Percentiles rank a stretch among this genome's conserved stretches.
Evolutionary conservation across 1,140 invertebrate genomes (phyloP).

Genomic region (Augochlora pura): DNA sequence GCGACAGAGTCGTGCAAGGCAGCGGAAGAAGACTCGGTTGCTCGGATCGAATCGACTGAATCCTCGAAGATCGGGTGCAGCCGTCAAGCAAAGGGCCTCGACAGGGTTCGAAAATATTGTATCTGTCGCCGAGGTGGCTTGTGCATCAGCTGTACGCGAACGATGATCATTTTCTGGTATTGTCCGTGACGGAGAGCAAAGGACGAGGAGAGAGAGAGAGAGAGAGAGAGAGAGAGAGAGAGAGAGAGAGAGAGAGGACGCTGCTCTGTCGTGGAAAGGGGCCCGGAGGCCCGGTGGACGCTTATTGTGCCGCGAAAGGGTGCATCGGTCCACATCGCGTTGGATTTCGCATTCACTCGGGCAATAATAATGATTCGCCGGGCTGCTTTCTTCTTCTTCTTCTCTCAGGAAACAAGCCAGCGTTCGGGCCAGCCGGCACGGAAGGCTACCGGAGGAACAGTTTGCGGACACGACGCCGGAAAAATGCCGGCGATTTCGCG

Average conservation of each 20-base stretch:
- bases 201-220: no score
- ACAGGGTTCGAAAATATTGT: background rate
- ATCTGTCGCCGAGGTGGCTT: background rate
- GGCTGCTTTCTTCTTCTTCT: constrained; percentile 17
- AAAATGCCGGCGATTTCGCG: constrained; percentile 3
- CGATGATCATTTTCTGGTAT: constrained; percentile 14
- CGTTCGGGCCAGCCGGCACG: constrained; percentile 18
- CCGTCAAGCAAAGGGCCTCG: background rate
- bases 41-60: background rate
- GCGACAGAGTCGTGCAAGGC: background rate
- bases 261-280: background rate
- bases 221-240: no score
- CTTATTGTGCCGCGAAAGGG: constrained; percentile 40
- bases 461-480: constrained; percentile 6
- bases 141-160: background rate
- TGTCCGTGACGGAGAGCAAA: constrained; percentile 12
- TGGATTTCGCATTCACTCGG: constrained; percentile 47
- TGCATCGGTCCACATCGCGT: constrained; percentile 47
- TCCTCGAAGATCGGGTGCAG: background rate
- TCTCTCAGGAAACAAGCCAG: constrained; percentile 38
- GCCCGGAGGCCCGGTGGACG: constrained; percentile 26
- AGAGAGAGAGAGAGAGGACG: background rate
- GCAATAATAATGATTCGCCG: constrained; percentile 48
- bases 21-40: background rate
- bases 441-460: background rate